These are phyloP conservation scores for Myotis planiceps DNA, from an alignment of 2,797 vertebrate genomes.

Conservation along the genomic window DNA sequence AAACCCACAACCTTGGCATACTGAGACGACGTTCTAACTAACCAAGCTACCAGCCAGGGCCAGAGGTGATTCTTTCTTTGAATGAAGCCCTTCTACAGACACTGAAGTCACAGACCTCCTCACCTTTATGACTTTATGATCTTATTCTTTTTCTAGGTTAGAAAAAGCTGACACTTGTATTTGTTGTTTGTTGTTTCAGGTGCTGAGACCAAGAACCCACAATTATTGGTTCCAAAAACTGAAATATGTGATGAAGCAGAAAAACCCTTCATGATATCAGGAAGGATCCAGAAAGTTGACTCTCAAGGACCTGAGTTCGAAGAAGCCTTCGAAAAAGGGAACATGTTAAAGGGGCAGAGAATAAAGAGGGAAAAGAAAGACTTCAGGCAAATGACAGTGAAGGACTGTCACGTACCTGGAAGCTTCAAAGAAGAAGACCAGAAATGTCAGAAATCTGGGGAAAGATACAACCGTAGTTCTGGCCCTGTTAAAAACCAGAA, in stretches of 20 bases:
- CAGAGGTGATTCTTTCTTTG: background rate
- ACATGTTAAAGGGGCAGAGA: conserved; percentile 37
- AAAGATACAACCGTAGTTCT: conserved; percentile 28
- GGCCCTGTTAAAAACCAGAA: conserved; percentile 54
- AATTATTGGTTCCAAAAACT: conserved; percentile 71
- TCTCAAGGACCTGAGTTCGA: background rate
- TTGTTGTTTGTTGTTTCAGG: conserved; percentile 52
- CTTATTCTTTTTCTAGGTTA: background rate
- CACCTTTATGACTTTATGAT: background rate
- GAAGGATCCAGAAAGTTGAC: conserved; percentile 47
- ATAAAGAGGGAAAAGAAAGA: conserved; percentile 66
- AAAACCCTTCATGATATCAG: conserved; percentile 10
- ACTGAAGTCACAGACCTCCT: background rate
- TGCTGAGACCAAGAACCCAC: conserved; percentile 48
- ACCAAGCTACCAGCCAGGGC: background rate
- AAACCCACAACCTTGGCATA: background rate
- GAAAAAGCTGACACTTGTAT: conserved; percentile 28
- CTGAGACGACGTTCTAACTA: background rate
- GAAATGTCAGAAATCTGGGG: background rate
- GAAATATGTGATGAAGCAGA: conserved; percentile 62
- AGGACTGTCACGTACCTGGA: conserved; percentile 1
- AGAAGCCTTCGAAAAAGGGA: conserved; percentile 34
- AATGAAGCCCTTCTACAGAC: background rate
- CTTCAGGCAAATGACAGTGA: conserved; percentile 24
- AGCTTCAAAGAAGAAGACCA: conserved; percentile 48